Percentiles rank a stretch among this genome's conserved stretches.
phyloP scores from a whole-genome alignment of 2,797 vertebrate species.

The Phataginus tricuspis region DNA sequence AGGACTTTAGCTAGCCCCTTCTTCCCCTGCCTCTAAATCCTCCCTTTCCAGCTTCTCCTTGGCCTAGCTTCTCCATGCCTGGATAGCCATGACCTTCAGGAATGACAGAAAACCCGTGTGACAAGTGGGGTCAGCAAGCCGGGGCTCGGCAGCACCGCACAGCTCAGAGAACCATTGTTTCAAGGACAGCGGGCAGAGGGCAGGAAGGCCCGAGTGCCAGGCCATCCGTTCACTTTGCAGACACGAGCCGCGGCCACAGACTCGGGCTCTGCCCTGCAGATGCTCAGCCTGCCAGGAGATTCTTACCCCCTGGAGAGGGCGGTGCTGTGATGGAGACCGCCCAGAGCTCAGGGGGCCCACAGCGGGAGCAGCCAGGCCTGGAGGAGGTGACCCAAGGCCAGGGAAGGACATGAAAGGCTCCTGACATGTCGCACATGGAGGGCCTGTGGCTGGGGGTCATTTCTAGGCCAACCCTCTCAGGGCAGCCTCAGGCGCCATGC shows the following conservation, averaged over 20 bases:
- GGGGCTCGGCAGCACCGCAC: neutral
- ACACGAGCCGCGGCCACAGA: neutral
- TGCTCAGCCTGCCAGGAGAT: neutral
- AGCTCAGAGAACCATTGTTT: neutral
- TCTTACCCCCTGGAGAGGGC: neutral
- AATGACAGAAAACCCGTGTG: neutral
- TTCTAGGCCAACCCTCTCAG: neutral
- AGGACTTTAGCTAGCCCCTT: slow-evolving; percentile 41
- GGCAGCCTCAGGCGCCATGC: neutral
- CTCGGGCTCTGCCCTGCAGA: neutral
- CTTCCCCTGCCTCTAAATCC: slow-evolving; percentile 18
- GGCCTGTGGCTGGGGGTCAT: neutral
- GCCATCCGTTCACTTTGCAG: slow-evolving; percentile 24
- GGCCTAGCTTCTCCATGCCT: neutral
- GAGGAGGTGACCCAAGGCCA: neutral
- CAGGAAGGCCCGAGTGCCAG: neutral
- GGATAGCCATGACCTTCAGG: neutral
- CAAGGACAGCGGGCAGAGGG: neutral
- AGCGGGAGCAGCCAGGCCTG: neutral
- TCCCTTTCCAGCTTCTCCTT: neutral
- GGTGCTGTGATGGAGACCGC: neutral
- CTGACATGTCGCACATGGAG: neutral
- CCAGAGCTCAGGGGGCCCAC: neutral
- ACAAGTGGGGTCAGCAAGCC: neutral
- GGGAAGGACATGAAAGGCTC: neutral